Evolutionary conservation across 2,113 vertebrate genomes (phyloP).

Genomic region (Centrocercus urophasianus): DNA sequence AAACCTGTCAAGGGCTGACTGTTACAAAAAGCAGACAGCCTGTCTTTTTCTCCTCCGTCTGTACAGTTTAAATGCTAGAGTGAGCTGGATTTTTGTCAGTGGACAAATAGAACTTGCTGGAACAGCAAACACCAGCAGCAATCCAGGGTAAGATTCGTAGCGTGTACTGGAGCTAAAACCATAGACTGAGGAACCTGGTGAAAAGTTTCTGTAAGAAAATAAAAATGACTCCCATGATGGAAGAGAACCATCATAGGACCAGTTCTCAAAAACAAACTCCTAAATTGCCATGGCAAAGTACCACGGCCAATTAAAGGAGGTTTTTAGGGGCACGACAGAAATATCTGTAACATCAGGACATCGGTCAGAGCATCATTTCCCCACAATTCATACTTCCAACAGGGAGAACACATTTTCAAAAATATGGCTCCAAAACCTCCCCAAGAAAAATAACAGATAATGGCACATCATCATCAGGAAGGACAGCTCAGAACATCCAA

Average conservation of each 20-base stretch:
- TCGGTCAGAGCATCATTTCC: background rate
- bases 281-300: conserved; percentile 9
- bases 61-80: background rate
- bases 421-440: background rate
- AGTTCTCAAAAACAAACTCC: background rate
- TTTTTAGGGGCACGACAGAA: background rate
- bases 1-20: conserved; percentile 64
- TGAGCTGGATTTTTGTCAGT: background rate
- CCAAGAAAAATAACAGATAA: background rate
- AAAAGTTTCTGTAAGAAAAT: background rate
- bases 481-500: background rate
- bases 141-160: background rate
- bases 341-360: background rate
- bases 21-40: conserved; percentile 36
- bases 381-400: background rate
- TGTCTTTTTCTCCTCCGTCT: conserved; percentile 14
- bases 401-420: background rate
- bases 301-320: background rate
- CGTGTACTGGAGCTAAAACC: background rate
- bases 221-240: background rate
- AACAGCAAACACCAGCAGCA: conserved; percentile 6
- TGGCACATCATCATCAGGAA: background rate
- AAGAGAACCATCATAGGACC: background rate
- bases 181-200: background rate
- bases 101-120: conserved; percentile 11